A percentile compares a stretch with the other conserved stretches of the same genome.
Evolutionary conservation across 2,113 vertebrate genomes (phyloP).

Genomic region (Polypterus bichir): DNA sequence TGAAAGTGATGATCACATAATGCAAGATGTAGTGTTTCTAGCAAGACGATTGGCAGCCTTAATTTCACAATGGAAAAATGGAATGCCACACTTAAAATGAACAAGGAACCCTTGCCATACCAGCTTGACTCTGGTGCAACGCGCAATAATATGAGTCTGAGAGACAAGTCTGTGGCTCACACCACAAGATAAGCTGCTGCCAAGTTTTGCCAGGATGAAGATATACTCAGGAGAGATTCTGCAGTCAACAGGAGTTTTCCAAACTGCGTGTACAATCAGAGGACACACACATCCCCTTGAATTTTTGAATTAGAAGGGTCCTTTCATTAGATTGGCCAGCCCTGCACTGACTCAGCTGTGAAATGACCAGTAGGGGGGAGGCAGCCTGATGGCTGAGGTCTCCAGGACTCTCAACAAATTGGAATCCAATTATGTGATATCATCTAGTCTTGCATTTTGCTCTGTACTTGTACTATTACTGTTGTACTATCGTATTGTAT

Average conservation of each 20-base stretch:
- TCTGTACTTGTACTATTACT: too few relatives aligned
- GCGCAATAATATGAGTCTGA: background rate
- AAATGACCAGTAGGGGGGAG: too few relatives aligned
- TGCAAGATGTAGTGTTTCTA: background rate
- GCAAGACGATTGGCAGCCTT: background rate
- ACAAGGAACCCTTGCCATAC: background rate
- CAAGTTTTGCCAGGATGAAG: background rate
- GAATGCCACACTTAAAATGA: background rate
- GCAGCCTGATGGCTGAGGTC: too few relatives aligned
- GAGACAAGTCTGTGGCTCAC: background rate
- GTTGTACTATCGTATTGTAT: too few relatives aligned
- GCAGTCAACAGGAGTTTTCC: background rate
- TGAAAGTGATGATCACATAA: background rate
- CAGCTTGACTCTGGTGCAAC: constrained; percentile 1
- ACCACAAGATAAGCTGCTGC: background rate
- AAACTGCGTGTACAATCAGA: background rate
- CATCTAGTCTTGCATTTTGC: too few relatives aligned
- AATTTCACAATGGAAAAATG: background rate
- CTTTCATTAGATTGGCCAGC: too few relatives aligned
- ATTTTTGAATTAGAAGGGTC: background rate
- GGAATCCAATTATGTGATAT: too few relatives aligned
- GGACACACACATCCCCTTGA: constrained; percentile 1
- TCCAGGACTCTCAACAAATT: too few relatives aligned
- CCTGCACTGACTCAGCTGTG: too few relatives aligned
- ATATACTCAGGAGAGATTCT: constrained; percentile 1